phyloP scores from a whole-genome alignment of 2,797 vertebrate genomes.

The Siniperca undulata region DNA sequence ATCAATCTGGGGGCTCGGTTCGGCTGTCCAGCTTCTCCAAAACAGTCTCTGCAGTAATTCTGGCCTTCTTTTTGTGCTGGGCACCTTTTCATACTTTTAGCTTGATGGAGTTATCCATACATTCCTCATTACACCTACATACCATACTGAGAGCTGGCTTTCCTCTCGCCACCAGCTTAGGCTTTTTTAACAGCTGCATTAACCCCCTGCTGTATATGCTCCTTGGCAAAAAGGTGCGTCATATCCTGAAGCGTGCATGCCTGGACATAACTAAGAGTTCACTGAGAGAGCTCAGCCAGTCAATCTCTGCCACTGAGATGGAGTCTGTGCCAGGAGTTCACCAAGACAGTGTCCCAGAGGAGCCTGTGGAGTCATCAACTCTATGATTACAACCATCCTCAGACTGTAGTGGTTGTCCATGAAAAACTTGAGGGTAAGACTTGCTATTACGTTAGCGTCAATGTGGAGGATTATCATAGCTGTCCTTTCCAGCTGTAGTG shows the following conservation, averaged over 20 bases:
- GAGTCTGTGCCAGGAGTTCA: slow-evolving; percentile 64
- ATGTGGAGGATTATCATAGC: slow-evolving; percentile 38
- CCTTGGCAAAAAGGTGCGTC: slow-evolving; percentile 90
- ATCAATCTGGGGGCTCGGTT: slow-evolving; percentile 74
- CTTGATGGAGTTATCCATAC: slow-evolving; percentile 91
- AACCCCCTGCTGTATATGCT: slow-evolving; percentile 96
- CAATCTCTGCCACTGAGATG: slow-evolving; percentile 89
- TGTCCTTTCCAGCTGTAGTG: slow-evolving; percentile 47
- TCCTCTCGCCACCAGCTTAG: slow-evolving; percentile 93
- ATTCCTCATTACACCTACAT: slow-evolving; percentile 83
- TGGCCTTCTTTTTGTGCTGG: slow-evolving; percentile 96
- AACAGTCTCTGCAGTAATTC: slow-evolving; percentile 90
- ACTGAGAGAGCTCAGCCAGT: slow-evolving; percentile 91
- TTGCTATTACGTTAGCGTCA: slow-evolving; percentile 31
- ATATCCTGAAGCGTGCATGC: slow-evolving; percentile 86
- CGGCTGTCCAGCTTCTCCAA: slow-evolving; percentile 91
- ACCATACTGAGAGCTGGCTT: slow-evolving; percentile 87
- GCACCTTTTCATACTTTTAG: slow-evolving; percentile 93
- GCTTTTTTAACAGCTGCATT: slow-evolving; percentile 96
- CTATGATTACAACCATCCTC: slow-evolving; percentile 65
- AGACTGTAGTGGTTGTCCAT: slow-evolving; percentile 26
- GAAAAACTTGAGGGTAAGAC: slow-evolving; percentile 25
- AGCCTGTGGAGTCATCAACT: slow-evolving; percentile 66
- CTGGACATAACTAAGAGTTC: slow-evolving; percentile 91
- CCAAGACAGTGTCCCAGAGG: slow-evolving; percentile 62